These are phyloP conservation scores for Limnothrissa miodon DNA, from an alignment of 2,113 vertebrate genomes.

Conservation along the genomic window DNA sequence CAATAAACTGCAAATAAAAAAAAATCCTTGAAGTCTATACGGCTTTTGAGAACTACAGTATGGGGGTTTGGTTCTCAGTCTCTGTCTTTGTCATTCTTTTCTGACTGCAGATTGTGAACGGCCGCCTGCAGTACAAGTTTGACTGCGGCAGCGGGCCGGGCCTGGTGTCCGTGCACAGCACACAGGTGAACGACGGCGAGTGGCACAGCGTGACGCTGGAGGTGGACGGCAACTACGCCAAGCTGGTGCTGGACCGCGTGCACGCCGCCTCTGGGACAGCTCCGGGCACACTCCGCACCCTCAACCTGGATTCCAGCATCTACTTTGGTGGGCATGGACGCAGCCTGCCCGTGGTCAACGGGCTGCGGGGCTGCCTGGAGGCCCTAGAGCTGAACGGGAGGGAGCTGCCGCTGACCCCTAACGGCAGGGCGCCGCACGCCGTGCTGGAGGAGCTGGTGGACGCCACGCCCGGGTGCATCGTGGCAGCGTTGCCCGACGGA, in stretches of 20 bases:
- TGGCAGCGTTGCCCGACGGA: slow-evolving; percentile 72
- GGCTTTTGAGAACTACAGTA: too few relatives aligned
- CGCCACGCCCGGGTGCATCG: slow-evolving; percentile 81
- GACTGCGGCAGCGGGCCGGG: slow-evolving; percentile 96
- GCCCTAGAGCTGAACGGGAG: slow-evolving; percentile 86
- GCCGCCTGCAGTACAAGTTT: slow-evolving; percentile 93
- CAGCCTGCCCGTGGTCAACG: slow-evolving; percentile 79
- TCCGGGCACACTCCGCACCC: slow-evolving; percentile 89
- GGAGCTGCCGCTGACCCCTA: slow-evolving; percentile 85
- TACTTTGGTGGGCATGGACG: slow-evolving; percentile 87
- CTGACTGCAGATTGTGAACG: slow-evolving; percentile 85
- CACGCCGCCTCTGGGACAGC: slow-evolving; percentile 92
- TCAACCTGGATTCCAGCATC: slow-evolving; percentile 88
- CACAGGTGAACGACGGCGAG: slow-evolving; percentile 89
- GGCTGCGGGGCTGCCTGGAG: slow-evolving; percentile 91
- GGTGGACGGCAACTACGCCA: slow-evolving; percentile 91
- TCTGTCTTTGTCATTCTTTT: background rate
- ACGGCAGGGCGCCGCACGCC: slow-evolving; percentile 71
- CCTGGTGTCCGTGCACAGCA: slow-evolving; percentile 92
- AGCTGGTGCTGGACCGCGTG: slow-evolving; percentile 87
- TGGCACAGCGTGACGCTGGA: slow-evolving; percentile 90
- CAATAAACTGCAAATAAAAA: too few relatives aligned
- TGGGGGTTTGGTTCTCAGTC: background rate
- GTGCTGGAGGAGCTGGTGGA: slow-evolving; percentile 89
- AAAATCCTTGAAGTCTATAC: too few relatives aligned